phyloP scores from a whole-genome alignment of 2,797 vertebrate species.

The Ptychobarbus kaznakovi region DNA sequence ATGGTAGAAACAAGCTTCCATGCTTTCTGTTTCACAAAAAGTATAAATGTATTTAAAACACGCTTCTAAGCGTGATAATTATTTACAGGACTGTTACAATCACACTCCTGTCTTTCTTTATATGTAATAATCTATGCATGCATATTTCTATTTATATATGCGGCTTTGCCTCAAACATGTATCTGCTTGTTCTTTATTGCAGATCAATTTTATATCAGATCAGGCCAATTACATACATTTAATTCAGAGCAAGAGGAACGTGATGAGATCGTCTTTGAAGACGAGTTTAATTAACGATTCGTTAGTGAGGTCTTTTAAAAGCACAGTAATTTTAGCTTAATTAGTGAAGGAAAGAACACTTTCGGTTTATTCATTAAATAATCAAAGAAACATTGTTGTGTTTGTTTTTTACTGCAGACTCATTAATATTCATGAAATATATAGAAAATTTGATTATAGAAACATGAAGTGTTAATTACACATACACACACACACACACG shows the following conservation, averaged over 20 bases:
- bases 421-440: slow-evolving; percentile 25
- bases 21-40: background rate
- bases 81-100: background rate
- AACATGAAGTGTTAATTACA: background rate
- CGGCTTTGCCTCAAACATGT: background rate
- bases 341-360: slow-evolving; percentile 44
- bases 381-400: slow-evolving; percentile 32
- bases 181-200: slow-evolving; percentile 12
- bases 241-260: slow-evolving; percentile 24
- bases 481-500: background rate
- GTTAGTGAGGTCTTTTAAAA: slow-evolving; percentile 48
- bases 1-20: background rate
- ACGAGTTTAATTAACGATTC: slow-evolving; percentile 51
- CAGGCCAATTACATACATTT: slow-evolving; percentile 51
- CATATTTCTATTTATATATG: background rate
- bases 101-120: background rate
- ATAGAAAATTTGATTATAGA: slow-evolving; percentile 15
- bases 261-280: slow-evolving; percentile 61
- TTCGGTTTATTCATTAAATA: slow-evolving; percentile 51
- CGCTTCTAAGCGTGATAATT: background rate
- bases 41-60: background rate
- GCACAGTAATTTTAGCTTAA: slow-evolving; percentile 56
- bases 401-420: slow-evolving; percentile 31
- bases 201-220: slow-evolving; percentile 29
- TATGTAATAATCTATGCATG: background rate